phyloP scores from a whole-genome alignment of 1,140 invertebrate genomes.

The Tribolium madens region DNA sequence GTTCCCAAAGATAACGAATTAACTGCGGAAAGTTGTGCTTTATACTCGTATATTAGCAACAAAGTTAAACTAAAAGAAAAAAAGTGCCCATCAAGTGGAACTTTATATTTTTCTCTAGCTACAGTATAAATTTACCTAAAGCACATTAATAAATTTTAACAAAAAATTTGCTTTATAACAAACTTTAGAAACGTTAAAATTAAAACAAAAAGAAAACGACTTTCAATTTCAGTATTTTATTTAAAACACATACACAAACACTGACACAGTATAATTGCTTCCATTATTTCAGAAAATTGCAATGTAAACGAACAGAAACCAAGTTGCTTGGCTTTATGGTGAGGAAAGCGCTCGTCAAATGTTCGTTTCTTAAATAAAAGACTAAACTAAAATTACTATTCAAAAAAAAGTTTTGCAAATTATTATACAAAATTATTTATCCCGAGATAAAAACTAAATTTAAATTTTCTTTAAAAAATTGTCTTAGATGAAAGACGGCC shows the following conservation, averaged over 20 bases:
- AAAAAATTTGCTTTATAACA: background rate
- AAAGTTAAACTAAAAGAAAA: conserved; percentile 19
- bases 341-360: background rate
- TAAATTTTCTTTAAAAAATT: too few relatives aligned
- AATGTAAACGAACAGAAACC: background rate
- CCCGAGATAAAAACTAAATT: too few relatives aligned
- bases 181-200: background rate
- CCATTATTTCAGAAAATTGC: background rate
- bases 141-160: background rate
- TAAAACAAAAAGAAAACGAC: background rate
- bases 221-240: background rate
- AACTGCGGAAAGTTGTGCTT: conserved; percentile 33
- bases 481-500: too few relatives aligned
- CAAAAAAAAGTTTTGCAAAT: background rate
- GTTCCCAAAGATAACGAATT: conserved; percentile 44
- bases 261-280: background rate
- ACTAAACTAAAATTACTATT: background rate
- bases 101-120: background rate
- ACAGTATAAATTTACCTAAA: too few relatives aligned
- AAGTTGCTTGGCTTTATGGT: background rate
- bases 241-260: background rate
- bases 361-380: background rate
- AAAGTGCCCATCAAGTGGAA: background rate
- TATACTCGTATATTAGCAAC: conserved; percentile 28
- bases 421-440: too few relatives aligned